Evolutionary conservation across 2,797 vertebrate genomes (phyloP).

Genomic region (Atherinosoma microstoma): DNA sequence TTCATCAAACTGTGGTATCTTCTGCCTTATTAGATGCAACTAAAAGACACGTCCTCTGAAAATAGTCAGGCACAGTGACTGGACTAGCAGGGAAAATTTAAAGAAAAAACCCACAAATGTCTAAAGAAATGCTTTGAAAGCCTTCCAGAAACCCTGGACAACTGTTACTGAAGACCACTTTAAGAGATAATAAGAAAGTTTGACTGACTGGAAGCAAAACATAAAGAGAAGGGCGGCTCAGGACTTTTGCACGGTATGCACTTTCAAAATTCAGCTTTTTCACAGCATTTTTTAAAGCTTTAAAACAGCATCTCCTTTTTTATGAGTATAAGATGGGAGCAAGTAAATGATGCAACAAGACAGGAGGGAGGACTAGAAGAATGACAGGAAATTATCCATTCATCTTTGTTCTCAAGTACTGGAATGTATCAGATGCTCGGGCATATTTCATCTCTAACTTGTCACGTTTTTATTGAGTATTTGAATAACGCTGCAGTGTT

Average conservation of each 20-base stretch:
- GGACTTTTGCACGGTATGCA: background rate
- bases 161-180: background rate
- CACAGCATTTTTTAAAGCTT: background rate
- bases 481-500: slow-evolving; percentile 61
- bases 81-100: background rate
- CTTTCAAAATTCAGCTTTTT: background rate
- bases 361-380: slow-evolving; percentile 15
- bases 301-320: slow-evolving; percentile 61
- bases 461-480: slow-evolving; percentile 59
- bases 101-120: background rate
- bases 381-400: slow-evolving; percentile 50
- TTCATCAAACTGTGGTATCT: too few relatives aligned
- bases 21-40: background rate
- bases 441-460: slow-evolving; percentile 58
- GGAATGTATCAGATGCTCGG: slow-evolving; percentile 42
- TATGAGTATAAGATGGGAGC: slow-evolving; percentile 39
- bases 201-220: background rate
- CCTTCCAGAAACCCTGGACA: background rate
- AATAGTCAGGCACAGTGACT: too few relatives aligned
- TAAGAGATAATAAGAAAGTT: background rate
- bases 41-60: background rate
- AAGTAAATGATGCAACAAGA: slow-evolving; percentile 41
- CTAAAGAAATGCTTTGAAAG: background rate
- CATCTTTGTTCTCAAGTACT: slow-evolving; percentile 47
- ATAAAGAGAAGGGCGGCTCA: background rate